Conservation (phyloP, 2,797 vertebrate genomes). For the Helarctos malayanus region DNA sequence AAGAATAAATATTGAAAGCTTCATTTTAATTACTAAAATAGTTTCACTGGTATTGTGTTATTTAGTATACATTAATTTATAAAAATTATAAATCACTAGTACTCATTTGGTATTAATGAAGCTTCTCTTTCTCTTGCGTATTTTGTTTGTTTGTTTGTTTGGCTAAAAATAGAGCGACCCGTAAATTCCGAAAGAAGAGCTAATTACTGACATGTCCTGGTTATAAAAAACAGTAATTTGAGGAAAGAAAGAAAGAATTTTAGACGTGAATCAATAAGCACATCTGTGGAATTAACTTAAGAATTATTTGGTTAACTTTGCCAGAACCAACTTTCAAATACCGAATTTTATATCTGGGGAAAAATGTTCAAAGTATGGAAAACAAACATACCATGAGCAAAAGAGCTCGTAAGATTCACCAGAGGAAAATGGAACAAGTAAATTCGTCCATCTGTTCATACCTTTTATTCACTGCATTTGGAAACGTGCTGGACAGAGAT, state of each 20-base stretch:
- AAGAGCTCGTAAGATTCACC: constrained; percentile 69
- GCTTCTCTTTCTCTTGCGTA: neutral
- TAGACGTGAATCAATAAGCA: constrained; percentile 74
- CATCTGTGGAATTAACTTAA: constrained; percentile 77
- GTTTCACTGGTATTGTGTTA: neutral
- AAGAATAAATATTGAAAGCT: neutral
- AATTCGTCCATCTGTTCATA: constrained; percentile 67
- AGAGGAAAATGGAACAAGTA: constrained; percentile 72
- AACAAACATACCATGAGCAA: constrained; percentile 36
- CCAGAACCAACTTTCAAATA: constrained; percentile 83
- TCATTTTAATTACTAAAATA: neutral
- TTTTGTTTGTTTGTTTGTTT: neutral
- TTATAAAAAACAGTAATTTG: neutral
- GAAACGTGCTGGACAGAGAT: constrained; percentile 79
- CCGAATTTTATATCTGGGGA: constrained; percentile 64
- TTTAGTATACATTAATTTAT: neutral
- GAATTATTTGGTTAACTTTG: constrained; percentile 73
- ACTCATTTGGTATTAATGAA: neutral
- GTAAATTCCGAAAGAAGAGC: constrained; percentile 54
- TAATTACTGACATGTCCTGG: constrained; percentile 15
- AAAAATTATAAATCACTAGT: constrained; percentile 44
- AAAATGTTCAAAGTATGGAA: constrained; percentile 56
- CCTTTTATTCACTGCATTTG: constrained; percentile 53
- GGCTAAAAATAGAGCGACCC: neutral
- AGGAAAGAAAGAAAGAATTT: constrained; percentile 74